phyloP scores from a whole-genome alignment of 1,140 invertebrate genomes.

The Pollicipes pollicipes region DNA sequence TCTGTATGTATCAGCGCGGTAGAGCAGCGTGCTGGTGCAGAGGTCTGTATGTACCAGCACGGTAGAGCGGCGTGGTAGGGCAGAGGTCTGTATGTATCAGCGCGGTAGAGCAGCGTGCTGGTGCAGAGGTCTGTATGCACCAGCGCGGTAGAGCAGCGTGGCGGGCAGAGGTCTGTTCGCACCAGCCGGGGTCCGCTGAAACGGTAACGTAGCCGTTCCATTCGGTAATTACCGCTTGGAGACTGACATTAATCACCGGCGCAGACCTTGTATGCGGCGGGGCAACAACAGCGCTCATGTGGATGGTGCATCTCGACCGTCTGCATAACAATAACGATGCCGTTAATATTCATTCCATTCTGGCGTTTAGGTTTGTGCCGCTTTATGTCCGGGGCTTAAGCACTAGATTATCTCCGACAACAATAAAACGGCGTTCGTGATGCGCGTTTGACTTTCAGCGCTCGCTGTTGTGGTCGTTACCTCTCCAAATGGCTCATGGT shows the following conservation, averaged over 20 bases:
- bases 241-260: background rate
- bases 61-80: too few relatives aligned
- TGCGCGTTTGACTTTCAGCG: too few relatives aligned
- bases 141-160: too few relatives aligned
- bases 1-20: too few relatives aligned
- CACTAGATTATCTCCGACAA: background rate
- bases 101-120: too few relatives aligned
- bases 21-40: too few relatives aligned
- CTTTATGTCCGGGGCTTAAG: too few relatives aligned
- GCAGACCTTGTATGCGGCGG: background rate
- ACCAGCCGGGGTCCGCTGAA: too few relatives aligned
- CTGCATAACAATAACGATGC: background rate
- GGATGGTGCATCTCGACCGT: background rate
- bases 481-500: background rate
- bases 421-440: background rate
- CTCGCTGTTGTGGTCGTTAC: background rate
- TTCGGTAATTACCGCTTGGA: background rate
- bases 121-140: background rate
- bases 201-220: background rate
- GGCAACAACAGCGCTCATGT: background rate
- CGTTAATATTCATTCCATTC: background rate
- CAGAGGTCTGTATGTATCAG: too few relatives aligned
- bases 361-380: too few relatives aligned
- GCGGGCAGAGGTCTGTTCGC: too few relatives aligned
- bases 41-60: too few relatives aligned